Percentiles rank a stretch among this genome's conserved stretches.
These are phyloP conservation scores for Halocynthia roretzi DNA, from an alignment of 23 tunicate genomes.

Conservation along the genomic window DNA sequence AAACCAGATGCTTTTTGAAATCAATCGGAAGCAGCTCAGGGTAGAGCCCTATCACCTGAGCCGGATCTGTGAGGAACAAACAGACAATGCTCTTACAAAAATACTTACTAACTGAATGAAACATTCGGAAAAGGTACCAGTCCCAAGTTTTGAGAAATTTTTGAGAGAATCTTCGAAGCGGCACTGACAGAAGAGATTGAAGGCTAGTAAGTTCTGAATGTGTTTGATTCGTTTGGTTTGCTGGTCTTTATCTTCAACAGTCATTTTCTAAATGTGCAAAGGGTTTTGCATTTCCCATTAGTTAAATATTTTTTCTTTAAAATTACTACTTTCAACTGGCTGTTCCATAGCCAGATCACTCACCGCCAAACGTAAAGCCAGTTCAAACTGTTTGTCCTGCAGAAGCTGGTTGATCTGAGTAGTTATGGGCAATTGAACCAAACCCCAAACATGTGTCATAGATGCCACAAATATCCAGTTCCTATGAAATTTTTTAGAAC, in stretches of 20 bases:
- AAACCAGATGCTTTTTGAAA: constrained; percentile 29
- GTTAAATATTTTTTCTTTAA: neutral
- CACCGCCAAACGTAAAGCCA: constrained; percentile 82
- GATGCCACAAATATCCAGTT: constrained; percentile 84
- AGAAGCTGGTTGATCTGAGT: constrained; percentile 48
- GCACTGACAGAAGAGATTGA: constrained; percentile 62
- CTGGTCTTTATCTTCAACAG: constrained; percentile 31
- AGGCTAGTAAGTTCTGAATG: constrained; percentile 69
- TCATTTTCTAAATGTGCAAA: constrained; percentile 29
- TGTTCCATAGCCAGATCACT: constrained; percentile 13
- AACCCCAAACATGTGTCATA: constrained; percentile 46
- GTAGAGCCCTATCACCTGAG: constrained; percentile 78
- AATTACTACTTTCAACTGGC: neutral
- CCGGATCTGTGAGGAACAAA: constrained; percentile 52
- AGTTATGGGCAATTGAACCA: constrained; percentile 44
- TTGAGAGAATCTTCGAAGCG: constrained; percentile 62
- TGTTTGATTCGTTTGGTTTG: constrained; percentile 39
- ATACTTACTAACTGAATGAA: neutral
- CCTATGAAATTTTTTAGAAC: constrained; percentile 10
- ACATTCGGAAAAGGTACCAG: constrained; percentile 35
- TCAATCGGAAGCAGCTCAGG: constrained; percentile 62
- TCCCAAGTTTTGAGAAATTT: constrained; percentile 40
- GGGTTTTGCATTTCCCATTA: neutral
- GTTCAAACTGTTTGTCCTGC: constrained; percentile 68
- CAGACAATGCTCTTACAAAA: neutral